phyloP scores from a whole-genome alignment of 1,140 invertebrate species.

The Archivesica marissinica region DNA sequence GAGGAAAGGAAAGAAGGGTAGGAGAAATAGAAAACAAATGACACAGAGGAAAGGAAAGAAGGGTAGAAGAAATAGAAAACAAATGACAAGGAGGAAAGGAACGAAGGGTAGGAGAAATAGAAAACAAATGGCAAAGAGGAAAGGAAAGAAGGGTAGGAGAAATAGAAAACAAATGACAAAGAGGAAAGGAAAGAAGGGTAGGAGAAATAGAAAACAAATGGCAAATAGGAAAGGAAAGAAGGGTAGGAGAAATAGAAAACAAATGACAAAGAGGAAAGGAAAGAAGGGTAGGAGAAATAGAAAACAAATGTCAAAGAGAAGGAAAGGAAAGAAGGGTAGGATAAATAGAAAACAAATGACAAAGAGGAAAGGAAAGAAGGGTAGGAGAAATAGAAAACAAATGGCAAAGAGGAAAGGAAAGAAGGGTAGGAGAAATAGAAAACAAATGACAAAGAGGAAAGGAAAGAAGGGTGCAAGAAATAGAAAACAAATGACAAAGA shows the following conservation, averaged over 20 bases:
- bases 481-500: not conserved
- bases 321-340: no score
- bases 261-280: not conserved
- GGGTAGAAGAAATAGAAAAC: not conserved
- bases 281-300: not conserved
- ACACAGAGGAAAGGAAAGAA: not conserved
- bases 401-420: no score
- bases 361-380: no score
- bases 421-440: not conserved
- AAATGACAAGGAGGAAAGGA: not conserved
- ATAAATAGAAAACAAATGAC: no score
- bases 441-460: not conserved
- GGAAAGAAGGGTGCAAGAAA: no score
- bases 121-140: slow-evolving; percentile 18
- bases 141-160: slow-evolving; percentile 3
- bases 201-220: no score
- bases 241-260: no score
- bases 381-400: no score
- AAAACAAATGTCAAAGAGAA: not conserved
- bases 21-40: no score
- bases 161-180: slow-evolving; percentile 7
- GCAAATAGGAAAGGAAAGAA: no score
- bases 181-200: slow-evolving; percentile 1
- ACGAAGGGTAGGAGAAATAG: not conserved
- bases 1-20: not conserved